Base-by-base conservation (phyloP, 2,113 vertebrate genomes). In the Anhinga rufa region DNA sequence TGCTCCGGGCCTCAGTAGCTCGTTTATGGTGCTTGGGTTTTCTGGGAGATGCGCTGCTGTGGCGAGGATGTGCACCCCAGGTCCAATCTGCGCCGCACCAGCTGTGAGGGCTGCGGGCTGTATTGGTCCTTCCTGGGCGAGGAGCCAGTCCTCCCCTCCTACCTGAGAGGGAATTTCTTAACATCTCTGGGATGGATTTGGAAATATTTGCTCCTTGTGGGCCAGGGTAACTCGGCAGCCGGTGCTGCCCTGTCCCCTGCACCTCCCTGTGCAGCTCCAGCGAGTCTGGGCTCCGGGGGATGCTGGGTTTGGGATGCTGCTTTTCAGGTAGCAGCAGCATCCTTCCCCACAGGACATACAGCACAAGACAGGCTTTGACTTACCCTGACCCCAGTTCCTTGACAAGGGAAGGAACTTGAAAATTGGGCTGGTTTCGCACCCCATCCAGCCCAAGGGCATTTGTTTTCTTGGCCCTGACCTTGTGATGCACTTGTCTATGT, bases 11-110 rank as follows among this genome's bases (percentile, higher is more conserved):
- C 65, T 22, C 44, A 1, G 49, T 9, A 17, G 10, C 76, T 66
- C 21, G 90, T 60, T n/a, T 7, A 4, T 5, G 57, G 64, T 26
- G 21, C 48, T 31, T 42, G 64, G 19, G 19, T 0, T 26, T 89
- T 71, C 31, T 1, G 36, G 52, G 54, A 75, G 61, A 8, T 16
- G 51, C 18, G 81, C 7, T 15, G 12, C 17, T 24, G 32, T 12
- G 61, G 17, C 12, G 66, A 32, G 49, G 32, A 5, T 46, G 57
- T 20, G 40, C 7, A 19, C n/a, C 40, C 12, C 20, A 2, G 10
- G 21, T 24, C 61, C 42, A 44, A 14, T 3, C 10, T 1, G 2
- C 21, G 48, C 40, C 0, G 1, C 15, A 8, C 13, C 52, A 34
- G 44, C 48, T 2, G 0, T 10, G 38, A n/a, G 25, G 34, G 58